Evolutionary conservation across 30 jellyfish, hydroid and myxozoan genomes (phyloP), one percentile per base, ranked within the genome.

Genomic region (Turritopsis rubra): DNA sequence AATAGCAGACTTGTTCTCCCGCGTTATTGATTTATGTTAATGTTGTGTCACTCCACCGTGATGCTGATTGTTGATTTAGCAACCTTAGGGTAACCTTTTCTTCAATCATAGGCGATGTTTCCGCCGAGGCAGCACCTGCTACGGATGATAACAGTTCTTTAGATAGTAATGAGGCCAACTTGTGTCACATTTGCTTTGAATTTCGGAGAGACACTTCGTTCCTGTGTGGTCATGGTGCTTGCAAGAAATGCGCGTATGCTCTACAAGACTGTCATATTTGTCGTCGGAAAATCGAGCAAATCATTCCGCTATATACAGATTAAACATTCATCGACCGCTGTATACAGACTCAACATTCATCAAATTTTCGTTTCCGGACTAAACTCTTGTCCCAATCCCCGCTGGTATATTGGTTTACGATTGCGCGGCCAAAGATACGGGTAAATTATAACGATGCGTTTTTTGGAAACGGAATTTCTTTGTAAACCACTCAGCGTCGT

Each of bases 171-270:
- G 82, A 74, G 24, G 41, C 26, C 41, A 29, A 74, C 9, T 74
- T 74, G 71, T 74, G 82, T 29, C 19, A 24, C 65, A 74, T 74
- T 0, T 74, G 82, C 65, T 74, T 23, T 29, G 82, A 74, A 74
- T 71, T 16, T 7, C 82, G 65, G 8, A 26, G 60, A 74, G 24
- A 74, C 65, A 30, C 54, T 23, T 28, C 65, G 53, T 74, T 74
- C 41, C 72, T 24, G 53, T 74, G 82, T 29, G 82, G 82, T 7
- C 82, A 74, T 29, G 65, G 65, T 7, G 54, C 65, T 22, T 74
- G 82, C 41, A 74, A 23, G 65, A 29, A 24, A n/a, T 74, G 82
- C 82, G 54, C 82, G 71, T 29, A 74, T 74, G 82, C 82, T n/a
- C 54, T 74, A 8, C 65, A n/a, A 26, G 82, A 74, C 54, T 74